Percentiles rank a stretch among this genome's conserved stretches.
Conservation (phyloP, 64 coral and sea anemone genomes). For the Orbicella faveolata region DNA sequence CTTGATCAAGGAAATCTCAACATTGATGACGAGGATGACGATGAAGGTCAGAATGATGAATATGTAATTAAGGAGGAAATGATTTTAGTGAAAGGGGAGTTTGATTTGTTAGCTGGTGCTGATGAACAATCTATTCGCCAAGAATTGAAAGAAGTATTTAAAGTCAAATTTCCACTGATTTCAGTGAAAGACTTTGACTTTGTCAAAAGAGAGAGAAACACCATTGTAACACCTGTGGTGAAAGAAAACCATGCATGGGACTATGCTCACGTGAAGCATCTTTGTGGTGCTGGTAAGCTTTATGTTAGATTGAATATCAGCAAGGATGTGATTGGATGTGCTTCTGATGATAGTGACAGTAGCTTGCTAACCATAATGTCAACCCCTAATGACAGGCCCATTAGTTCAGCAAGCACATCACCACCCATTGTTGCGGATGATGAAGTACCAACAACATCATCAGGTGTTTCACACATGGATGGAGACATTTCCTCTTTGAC, state of each 20-base stretch:
- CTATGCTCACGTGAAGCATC: conserved; percentile 70
- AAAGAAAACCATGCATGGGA: conserved; percentile 61
- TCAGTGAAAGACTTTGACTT: conserved; percentile 72
- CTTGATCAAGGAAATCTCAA: not conserved
- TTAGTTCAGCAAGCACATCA: too few relatives aligned
- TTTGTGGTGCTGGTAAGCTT: conserved; percentile 61
- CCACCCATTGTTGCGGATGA: too few relatives aligned
- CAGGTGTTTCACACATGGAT: too few relatives aligned
- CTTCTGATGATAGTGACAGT: conserved; percentile 2
- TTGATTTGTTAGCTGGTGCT: not conserved
- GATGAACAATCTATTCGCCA: conserved; percentile 10
- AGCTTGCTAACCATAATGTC: not conserved
- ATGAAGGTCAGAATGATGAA: not conserved
- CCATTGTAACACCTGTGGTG: conserved; percentile 58
- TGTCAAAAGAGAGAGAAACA: conserved; percentile 66
- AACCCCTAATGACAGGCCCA: not conserved
- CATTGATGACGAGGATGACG: not conserved
- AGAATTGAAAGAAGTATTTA: not conserved
- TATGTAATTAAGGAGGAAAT: not conserved
- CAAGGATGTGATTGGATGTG: conserved; percentile 1
- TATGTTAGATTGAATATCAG: conserved; percentile 63
- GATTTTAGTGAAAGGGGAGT: not conserved
- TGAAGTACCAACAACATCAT: too few relatives aligned
- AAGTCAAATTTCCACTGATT: conserved; percentile 62
- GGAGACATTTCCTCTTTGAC: too few relatives aligned